Evolutionary conservation across 2,888 invertebrate species (phyloP), one percentile per base, ranked within the genome.

Genomic region (Axea sp.): DNA sequence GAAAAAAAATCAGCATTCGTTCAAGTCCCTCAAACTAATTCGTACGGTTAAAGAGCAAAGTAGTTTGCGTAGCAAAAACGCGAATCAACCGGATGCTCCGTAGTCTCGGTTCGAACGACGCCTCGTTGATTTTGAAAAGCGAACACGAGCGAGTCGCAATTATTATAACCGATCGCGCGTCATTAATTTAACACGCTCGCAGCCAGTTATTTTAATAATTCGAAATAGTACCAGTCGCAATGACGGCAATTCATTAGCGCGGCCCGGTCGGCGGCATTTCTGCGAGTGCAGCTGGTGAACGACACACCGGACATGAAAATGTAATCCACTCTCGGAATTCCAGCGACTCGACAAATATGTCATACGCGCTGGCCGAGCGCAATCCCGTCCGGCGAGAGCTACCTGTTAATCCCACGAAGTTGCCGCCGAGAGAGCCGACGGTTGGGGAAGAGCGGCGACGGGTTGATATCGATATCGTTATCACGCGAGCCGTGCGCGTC

Each of bases 281-380:
- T 69, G 45, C 53, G 15, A 35, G 53, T 33, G 62, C 62, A 47
- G 55, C 62, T 55, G 62, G 55, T 35, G 37, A 60, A 60, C 60
- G 60, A 68, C 62, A 55, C 71, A 43, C 51, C 57, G 49, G 51
- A 64, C 72, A 59, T 57, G 72, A 57, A 72, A 72, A 64, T 64
- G 64, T 64, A 64, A 64, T 72, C 64, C 57, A 43, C 64, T 64
- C 72, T 57, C 30, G 72, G 64, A 72, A 72, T 72, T 72, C 72
- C 72, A 72, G 49, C 57, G 30, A 72, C 72, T 65, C 72, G 72
- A 51, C 64, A 72, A 72, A 64, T 64, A 65, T 51, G 51, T 72
- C 64, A 65, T 72, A 41, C 28, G 47, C 33, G 55, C 31, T 28
- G 45, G 60, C 41, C 60, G 43, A 53, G 55, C 22, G 55, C 62